phyloP scores from a whole-genome alignment of 2,113 vertebrate species.

The Carassius auratus region DNA sequence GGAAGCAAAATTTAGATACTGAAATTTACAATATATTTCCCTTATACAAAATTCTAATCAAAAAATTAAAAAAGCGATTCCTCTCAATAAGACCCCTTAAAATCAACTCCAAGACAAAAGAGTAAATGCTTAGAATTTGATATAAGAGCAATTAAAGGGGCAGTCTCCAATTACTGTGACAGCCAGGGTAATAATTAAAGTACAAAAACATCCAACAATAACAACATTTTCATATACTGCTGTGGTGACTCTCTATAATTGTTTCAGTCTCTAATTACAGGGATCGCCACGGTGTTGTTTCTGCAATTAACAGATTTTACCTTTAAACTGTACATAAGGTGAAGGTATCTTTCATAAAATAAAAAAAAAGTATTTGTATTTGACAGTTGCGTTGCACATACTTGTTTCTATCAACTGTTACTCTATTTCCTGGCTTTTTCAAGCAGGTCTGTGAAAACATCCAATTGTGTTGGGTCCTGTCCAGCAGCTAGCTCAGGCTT shows the following conservation, averaged over 20 bases:
- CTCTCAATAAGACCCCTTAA: not conserved
- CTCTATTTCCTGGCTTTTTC: constrained; percentile 77
- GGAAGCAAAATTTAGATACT: not conserved
- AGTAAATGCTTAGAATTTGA: not conserved
- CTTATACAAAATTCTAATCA: not conserved
- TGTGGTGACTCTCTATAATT: not conserved
- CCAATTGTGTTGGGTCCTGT: constrained; percentile 83
- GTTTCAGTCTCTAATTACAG: not conserved
- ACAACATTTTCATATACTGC: not conserved
- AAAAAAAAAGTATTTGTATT: not conserved
- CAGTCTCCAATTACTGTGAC: constrained; percentile 9
- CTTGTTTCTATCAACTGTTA: not conserved
- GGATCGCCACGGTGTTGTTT: not conserved
- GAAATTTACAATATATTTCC: not conserved
- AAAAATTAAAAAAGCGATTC: not conserved
- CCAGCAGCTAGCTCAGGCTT: constrained; percentile 79
- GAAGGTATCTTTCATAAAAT: constrained; percentile 3
- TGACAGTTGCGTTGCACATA: not conserved
- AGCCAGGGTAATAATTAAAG: not conserved
- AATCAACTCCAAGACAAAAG: not conserved
- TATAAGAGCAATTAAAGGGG: not conserved
- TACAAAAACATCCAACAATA: constrained; percentile 18
- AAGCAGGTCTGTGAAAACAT: constrained; percentile 82
- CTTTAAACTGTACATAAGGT: constrained; percentile 12
- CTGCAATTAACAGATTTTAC: not conserved